These are phyloP conservation scores for Eristalinus sepulchralis DNA, from an alignment of 2,888 invertebrate genomes.

Conservation along the genomic window DNA sequence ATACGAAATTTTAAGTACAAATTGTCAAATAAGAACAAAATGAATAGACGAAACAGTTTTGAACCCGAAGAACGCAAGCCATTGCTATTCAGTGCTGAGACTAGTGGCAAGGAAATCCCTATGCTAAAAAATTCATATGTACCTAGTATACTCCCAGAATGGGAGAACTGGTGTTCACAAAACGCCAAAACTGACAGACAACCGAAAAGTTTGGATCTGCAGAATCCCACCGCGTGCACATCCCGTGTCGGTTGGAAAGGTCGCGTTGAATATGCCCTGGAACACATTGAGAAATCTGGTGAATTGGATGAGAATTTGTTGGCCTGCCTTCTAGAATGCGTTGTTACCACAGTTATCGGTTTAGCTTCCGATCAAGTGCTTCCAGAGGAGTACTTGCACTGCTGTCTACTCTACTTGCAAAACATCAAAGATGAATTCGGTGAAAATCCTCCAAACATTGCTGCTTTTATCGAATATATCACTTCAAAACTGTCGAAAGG, in stretches of 20 bases:
- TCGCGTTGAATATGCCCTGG: conserved; percentile 67
- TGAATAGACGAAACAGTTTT: too few relatives aligned
- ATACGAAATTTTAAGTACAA: too few relatives aligned
- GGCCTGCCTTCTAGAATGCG: conserved; percentile 34
- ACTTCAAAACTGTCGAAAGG: conserved; percentile 5
- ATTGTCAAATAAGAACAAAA: too few relatives aligned
- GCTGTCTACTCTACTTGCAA: conserved; percentile 56
- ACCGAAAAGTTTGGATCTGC: neutral
- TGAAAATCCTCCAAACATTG: conserved; percentile 70
- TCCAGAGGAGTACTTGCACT: conserved; percentile 67
- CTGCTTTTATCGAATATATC: conserved; percentile 49
- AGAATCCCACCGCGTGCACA: conserved; percentile 36
- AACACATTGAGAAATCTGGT: conserved; percentile 25
- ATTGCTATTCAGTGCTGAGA: too few relatives aligned
- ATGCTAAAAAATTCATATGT: neutral
- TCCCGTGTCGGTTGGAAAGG: conserved; percentile 67
- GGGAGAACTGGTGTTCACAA: neutral
- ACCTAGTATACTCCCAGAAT: conserved; percentile 16
- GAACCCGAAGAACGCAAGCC: too few relatives aligned
- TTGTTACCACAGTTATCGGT: conserved; percentile 67
- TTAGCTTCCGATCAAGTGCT: conserved; percentile 56
- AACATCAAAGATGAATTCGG: conserved; percentile 65
- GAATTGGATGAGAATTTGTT: conserved; percentile 27
- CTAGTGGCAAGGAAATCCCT: neutral
- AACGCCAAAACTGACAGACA: neutral